These are phyloP conservation scores for Pao palembangensis DNA, from an alignment of 2,113 vertebrate genomes.

Conservation along the genomic window DNA sequence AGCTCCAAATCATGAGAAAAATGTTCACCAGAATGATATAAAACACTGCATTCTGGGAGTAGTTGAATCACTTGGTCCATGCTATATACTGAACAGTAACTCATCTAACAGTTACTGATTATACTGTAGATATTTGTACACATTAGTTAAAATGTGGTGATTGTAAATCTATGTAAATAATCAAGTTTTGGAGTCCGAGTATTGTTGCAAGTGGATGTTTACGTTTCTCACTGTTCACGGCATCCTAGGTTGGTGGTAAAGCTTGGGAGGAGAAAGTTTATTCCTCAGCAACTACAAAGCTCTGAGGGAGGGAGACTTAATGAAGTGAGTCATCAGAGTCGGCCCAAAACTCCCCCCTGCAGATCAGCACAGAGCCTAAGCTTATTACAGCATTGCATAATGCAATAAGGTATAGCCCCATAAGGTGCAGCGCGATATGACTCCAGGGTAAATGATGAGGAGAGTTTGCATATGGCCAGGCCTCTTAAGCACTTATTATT, in stretches of 20 bases:
- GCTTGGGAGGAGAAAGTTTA: conserved; percentile 43
- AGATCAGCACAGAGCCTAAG: conserved; percentile 44
- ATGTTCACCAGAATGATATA: too few species aligned
- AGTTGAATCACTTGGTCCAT: too few species aligned
- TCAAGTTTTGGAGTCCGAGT: neutral
- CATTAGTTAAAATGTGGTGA: too few species aligned
- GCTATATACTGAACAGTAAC: too few species aligned
- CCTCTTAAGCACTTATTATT: conserved; percentile 41
- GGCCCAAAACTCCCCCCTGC: conserved; percentile 32
- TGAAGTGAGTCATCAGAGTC: conserved; percentile 60
- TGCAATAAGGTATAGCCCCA: conserved; percentile 57
- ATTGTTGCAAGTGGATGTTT: neutral
- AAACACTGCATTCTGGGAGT: too few species aligned
- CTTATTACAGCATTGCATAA: conserved; percentile 62
- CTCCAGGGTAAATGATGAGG: conserved; percentile 14
- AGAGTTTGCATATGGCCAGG: conserved; percentile 24
- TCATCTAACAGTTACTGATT: too few species aligned
- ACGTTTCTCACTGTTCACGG: neutral
- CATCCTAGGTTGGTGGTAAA: conserved; percentile 13
- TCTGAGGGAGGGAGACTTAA: conserved; percentile 56
- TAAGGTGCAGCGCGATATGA: conserved; percentile 37
- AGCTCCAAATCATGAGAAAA: too few species aligned
- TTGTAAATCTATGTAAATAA: too few species aligned
- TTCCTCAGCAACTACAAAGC: conserved; percentile 45
- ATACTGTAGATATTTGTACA: too few species aligned